These are phyloP conservation scores for Prolemur simus DNA, from an alignment of 2,113 vertebrate species.

Conservation along the genomic window DNA sequence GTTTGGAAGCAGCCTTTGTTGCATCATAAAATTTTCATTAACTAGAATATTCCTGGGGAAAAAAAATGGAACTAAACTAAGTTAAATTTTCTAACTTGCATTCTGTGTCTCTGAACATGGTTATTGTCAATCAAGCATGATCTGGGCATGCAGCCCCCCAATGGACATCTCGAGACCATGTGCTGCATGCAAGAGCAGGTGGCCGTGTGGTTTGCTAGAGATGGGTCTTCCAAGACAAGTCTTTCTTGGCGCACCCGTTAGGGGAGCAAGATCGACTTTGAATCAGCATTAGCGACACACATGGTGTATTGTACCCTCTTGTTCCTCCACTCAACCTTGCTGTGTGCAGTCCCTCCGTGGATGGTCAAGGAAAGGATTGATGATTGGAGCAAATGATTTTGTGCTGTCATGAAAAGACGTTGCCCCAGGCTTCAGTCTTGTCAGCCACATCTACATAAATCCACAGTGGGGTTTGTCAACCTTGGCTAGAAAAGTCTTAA, in stretches of 20 bases:
- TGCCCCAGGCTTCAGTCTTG: fast-evolving
- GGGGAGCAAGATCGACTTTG: no score
- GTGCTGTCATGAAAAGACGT: background rate
- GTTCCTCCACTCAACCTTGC: background rate
- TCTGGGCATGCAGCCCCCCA: fast-evolving
- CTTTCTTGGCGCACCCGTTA: background rate
- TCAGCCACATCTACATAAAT: background rate
- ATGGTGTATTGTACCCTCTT: no score
- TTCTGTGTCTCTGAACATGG: no score
- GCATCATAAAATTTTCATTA: background rate
- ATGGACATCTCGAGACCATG: background rate
- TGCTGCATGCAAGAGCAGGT: background rate
- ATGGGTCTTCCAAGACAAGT: background rate
- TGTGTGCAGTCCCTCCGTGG: no score
- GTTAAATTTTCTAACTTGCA: background rate
- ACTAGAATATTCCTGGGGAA: background rate
- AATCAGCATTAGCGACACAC: fast-evolving
- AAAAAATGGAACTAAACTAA: background rate
- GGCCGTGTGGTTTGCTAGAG: background rate
- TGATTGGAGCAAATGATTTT: fast-evolving
- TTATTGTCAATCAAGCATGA: background rate
- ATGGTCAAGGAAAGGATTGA: background rate
- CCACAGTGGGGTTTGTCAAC: no score
- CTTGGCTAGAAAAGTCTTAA: background rate
- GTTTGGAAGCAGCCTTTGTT: background rate